phyloP scores from a whole-genome alignment of 2,888 invertebrate genomes.

The Mythimna impura region DNA sequence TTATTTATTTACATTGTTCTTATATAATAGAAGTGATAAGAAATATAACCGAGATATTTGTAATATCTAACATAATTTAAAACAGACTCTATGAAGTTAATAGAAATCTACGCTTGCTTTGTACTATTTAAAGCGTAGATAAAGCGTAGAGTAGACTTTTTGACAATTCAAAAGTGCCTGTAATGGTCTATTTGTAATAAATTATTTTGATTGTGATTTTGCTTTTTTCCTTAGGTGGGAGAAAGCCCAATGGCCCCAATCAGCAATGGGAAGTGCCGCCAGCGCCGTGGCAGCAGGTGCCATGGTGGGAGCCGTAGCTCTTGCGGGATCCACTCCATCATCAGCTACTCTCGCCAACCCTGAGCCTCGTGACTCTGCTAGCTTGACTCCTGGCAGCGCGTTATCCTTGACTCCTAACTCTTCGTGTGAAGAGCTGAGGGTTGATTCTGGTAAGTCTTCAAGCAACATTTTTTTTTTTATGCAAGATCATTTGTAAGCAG shows the following conservation, averaged over 20 bases:
- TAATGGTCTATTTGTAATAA: no score
- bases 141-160: no score
- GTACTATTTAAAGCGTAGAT: no score
- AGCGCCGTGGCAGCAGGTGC: conserved; percentile 85
- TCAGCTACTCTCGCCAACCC: conserved; percentile 76
- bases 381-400: conserved; percentile 91
- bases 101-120: no score
- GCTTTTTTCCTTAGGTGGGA: conserved; percentile 92
- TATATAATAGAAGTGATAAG: no score
- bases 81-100: no score
- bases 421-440: conserved; percentile 92
- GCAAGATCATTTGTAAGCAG: neutral
- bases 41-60: no score
- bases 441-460: conserved; percentile 78
- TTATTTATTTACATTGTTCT: no score
- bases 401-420: conserved; percentile 93
- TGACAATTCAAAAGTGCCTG: no score
- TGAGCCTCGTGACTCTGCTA: conserved; percentile 89
- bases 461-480: no score
- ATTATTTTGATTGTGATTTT: neutral
- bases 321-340: conserved; percentile 87
- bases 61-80: no score
- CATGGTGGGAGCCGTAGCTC: conserved; percentile 86
- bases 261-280: conserved; percentile 84
- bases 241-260: conserved; percentile 91